Base-by-base conservation (phyloP, 1,140 invertebrate genomes). In the Drosophila arawakana region DNA sequence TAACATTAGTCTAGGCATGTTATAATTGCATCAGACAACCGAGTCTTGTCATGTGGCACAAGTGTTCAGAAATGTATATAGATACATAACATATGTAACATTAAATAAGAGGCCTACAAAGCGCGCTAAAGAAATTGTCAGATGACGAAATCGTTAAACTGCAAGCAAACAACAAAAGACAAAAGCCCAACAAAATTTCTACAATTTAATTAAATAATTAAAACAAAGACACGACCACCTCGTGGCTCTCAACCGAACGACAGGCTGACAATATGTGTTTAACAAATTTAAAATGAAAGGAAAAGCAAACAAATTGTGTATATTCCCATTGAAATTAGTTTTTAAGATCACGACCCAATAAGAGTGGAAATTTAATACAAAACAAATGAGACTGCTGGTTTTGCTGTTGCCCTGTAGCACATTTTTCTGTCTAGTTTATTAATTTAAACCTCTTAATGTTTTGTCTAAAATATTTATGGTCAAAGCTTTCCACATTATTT, bases 181-280 rank as follows among this genome's bases (percentile, higher is more conserved):
- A 49, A 61, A 57, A 57, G 10, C 25, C 49, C 50, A 30, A 25
- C 52, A 54, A 61, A 79, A 67, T 86, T 81, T 81, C 55, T 80
- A 81, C 75, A 86, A 88, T 88, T 86, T 76, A 88, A 88, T 86
- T 80, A 88, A 86, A 88, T 77, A 86, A 88, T 86, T 79, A 80
- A 82, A 69, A 55, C 61, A 63, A 73, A 71, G 58, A 70, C 57
- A 63, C 63, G 59, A 70, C 47, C 55, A 59, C 41, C 25, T 65
- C 69, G 43, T 39, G 30, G 30, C 41, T 34, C 25, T 30, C 39
- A 7, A 41, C 30, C 30, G 18, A 30, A 30, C 25, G 25, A 30
- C 25, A 30, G 25, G 34, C 58, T 73, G 60, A 50, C 55, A 67
- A 65, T 25, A 11, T 66, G 43, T 80, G 58, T 70, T 80, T 85